Base-by-base conservation (phyloP, 2,113 vertebrate genomes). In the Holacanthus passer region DNA sequence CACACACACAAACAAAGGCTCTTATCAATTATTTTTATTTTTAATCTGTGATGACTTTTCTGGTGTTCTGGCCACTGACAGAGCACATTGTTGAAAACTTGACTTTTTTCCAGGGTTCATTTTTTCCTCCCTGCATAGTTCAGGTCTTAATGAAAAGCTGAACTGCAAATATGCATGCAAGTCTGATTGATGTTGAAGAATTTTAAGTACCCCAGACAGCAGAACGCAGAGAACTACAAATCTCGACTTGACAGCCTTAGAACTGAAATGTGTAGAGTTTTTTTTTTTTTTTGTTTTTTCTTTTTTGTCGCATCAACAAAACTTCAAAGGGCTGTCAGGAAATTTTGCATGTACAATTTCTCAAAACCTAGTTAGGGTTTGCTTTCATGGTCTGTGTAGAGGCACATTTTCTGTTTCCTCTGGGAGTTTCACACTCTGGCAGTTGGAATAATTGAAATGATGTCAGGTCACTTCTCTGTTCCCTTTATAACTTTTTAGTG, bases 271-370 rank as follows among this genome's bases (percentile, higher is more conserved):
- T 80, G 71, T 62, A 39, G 55, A 55, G 37, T 41, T 64, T 78
- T 31, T 53, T 72, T 31, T 39, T 72, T 75, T 83, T 27, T 24
- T 37, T n/a, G n/a, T n/a, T 24, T 37, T 53, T 77, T 31, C 31
- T 71, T 75, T 79, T 83, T 27, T 32, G 41, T 72, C 32, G 2
- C 83, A 62, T 86, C 76, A 80, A 75, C 68, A 59, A 35, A 88
- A 77, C 83, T 82, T 91, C 77, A 81, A 86, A 90, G 55, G 47
- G 43, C 55, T 74, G 83, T 82, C 37, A 69, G 45, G 53, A 76
- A 67, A 45, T 83, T 83, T 56, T 73, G 69, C 66, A 70, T 73
- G 37, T 50, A 52, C 65, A 35, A n/a, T 83, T 76, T 78, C 47
- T 72, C 29, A 48, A 73, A 81, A 59, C 67, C 58, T 52, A 43